phyloP scores from a whole-genome alignment of 2,888 invertebrate genomes.

The Galerucella pusilla region DNA sequence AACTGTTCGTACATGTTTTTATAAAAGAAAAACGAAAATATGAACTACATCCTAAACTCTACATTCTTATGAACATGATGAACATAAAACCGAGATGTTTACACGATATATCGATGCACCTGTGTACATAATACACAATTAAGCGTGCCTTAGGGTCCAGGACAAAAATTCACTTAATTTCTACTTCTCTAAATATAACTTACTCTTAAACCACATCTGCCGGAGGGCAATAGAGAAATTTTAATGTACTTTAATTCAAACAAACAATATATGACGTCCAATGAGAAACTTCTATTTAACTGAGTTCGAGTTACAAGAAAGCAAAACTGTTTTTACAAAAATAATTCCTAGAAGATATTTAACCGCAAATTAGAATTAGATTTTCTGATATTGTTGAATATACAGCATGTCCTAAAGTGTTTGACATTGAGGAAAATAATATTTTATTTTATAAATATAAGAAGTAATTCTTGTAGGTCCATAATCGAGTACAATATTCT shows the following conservation, averaged over 20 bases:
- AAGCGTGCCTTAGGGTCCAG: constrained; percentile 44
- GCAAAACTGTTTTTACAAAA: not conserved
- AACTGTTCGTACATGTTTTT: constrained; percentile 19
- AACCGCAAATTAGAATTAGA: no score
- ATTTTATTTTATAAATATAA: no score
- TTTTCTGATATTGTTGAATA: no score
- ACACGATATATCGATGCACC: constrained; percentile 53
- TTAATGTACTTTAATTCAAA: not conserved
- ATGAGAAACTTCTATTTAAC: no score
- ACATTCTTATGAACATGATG: constrained; percentile 48
- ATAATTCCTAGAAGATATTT: no score
- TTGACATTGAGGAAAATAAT: no score
- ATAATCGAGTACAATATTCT: no score
- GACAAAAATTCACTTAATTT: constrained; percentile 35
- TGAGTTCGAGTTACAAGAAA: no score
- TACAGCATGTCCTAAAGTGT: no score
- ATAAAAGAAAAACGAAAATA: constrained; percentile 31
- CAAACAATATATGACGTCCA: not conserved
- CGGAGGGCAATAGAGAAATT: constrained; percentile 3
- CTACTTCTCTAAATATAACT: constrained; percentile 40
- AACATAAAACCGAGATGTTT: constrained; percentile 54
- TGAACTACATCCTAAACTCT: constrained; percentile 45
- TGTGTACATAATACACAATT: constrained; percentile 51
- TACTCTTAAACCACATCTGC: constrained; percentile 23
- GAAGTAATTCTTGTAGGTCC: no score